Percentiles rank a stretch among this genome's conserved stretches.
Evolutionary conservation across 2,113 vertebrate species (phyloP).

Genomic region (Ardeotis arabs): DNA sequence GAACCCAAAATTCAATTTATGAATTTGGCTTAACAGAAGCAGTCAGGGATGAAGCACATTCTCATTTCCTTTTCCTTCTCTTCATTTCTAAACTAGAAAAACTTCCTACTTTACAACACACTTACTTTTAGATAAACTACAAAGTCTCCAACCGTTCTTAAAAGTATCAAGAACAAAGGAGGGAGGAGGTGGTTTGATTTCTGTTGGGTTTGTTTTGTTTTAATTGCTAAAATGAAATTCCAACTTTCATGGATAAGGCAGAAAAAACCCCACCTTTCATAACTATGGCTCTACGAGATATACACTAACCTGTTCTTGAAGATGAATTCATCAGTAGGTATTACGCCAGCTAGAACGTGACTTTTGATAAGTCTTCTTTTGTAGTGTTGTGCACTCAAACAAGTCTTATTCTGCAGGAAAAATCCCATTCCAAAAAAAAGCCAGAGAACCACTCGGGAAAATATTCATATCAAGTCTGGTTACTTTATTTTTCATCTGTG

Average conservation of each 20-base stretch:
- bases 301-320: background rate
- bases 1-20: background rate
- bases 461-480: slow-evolving; percentile 10
- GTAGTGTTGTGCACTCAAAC: background rate
- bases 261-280: background rate
- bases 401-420: background rate
- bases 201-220: background rate
- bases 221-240: background rate
- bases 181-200: rapidly evolving
- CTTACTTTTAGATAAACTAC: background rate
- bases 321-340: background rate
- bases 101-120: background rate
- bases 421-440: background rate
- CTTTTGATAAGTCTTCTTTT: background rate
- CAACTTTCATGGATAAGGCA: background rate
- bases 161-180: background rate
- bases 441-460: background rate
- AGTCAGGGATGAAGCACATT: background rate
- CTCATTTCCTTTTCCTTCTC: background rate
- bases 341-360: background rate
- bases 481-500: slow-evolving; percentile 68
- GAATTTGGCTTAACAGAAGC: background rate
- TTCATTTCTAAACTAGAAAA: background rate
- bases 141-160: background rate
- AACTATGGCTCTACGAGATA: background rate